Conservation (phyloP, 2,797 vertebrate genomes). For the Clarias pachynema region DNA sequence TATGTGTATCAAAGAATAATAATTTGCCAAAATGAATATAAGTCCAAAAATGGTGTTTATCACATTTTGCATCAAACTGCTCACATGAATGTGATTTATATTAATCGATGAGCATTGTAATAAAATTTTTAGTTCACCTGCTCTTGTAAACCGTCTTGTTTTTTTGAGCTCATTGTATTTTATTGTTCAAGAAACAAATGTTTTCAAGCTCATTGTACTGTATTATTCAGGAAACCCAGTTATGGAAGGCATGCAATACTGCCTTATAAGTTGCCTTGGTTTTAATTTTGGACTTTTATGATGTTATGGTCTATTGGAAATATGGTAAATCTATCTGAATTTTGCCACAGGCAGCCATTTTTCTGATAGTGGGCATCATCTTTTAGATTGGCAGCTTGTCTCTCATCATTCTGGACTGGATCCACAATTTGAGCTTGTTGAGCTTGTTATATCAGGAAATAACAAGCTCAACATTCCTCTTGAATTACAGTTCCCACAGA, state of each 20-base stretch:
- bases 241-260: background rate
- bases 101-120: background rate
- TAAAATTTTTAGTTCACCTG: background rate
- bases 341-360: conserved; percentile 79
- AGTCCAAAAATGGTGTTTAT: too few relatives aligned
- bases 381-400: conserved; percentile 96
- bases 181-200: too few relatives aligned
- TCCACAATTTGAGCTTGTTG: conserved; percentile 74
- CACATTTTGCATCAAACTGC: too few relatives aligned
- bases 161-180: background rate
- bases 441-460: too few relatives aligned
- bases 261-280: background rate
- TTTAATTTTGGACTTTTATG: background rate
- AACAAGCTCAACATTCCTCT: background rate
- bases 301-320: too few relatives aligned
- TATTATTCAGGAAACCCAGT: background rate
- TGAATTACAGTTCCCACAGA: background rate
- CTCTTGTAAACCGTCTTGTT: background rate
- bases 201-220: background rate
- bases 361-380: conserved; percentile 87
- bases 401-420: conserved; percentile 92
- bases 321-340: background rate
- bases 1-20: too few relatives aligned
- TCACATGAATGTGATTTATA: background rate
- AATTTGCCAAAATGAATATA: too few relatives aligned